Percentiles rank a stretch among this genome's conserved stretches.
These are phyloP conservation scores for Bimastos eiseni DNA, from an alignment of 2,888 invertebrate genomes.

Conservation along the genomic window DNA sequence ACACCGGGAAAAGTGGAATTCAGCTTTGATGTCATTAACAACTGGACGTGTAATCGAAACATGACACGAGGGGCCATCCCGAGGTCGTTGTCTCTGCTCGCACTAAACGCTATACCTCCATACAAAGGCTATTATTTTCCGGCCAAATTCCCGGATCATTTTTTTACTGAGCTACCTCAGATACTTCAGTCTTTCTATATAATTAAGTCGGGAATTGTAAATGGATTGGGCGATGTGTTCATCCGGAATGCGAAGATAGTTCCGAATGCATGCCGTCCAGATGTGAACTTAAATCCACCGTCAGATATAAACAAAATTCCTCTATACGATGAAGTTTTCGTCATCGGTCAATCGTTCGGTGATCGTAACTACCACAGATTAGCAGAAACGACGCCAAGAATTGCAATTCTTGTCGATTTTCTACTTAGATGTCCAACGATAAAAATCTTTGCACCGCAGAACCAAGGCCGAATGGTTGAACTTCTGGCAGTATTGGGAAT, in stretches of 20 bases:
- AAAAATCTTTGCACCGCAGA: slow-evolving; percentile 35
- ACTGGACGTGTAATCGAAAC: slow-evolving; percentile 37
- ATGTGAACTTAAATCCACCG: slow-evolving; percentile 30
- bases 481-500: slow-evolving; percentile 37
- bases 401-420: slow-evolving; percentile 39
- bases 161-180: slow-evolving; percentile 36
- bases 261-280: slow-evolving; percentile 40
- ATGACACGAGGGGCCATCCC: not conserved
- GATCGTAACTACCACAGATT: slow-evolving; percentile 39
- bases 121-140: slow-evolving; percentile 42
- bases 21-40: slow-evolving; percentile 42
- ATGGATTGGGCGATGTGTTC: slow-evolving; percentile 39
- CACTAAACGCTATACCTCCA: slow-evolving; percentile 42
- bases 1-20: slow-evolving; percentile 39
- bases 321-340: slow-evolving; percentile 42
- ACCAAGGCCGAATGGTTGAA: slow-evolving; percentile 32
- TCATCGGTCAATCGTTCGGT: slow-evolving; percentile 41
- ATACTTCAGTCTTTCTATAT: slow-evolving; percentile 40
- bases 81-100: slow-evolving; percentile 35
- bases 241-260: slow-evolving; percentile 39
- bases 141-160: slow-evolving; percentile 35
- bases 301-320: slow-evolving; percentile 24
- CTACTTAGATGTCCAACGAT: slow-evolving; percentile 33
- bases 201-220: slow-evolving; percentile 38
- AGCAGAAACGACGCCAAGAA: slow-evolving; percentile 40